Percentiles rank a stretch among this genome's conserved stretches.
These are phyloP conservation scores for Ormyrus nitidulus DNA, from an alignment of 2,888 invertebrate genomes.

Conservation along the genomic window DNA sequence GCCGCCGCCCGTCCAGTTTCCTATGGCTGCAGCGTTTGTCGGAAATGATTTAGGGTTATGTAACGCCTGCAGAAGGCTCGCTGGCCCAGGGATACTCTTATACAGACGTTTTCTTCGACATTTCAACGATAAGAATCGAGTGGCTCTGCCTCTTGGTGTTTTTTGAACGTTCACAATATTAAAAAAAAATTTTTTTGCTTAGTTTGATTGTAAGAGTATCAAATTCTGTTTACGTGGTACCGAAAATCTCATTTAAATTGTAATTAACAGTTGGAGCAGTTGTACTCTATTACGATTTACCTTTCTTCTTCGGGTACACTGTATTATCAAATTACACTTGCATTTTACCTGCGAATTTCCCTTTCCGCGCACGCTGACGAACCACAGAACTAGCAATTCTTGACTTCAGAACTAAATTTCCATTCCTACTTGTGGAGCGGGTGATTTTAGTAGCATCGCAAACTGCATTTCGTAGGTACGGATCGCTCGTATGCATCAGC, in stretches of 20 bases:
- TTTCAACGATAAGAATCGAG: slow-evolving; percentile 16
- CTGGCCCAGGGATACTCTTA: slow-evolving; percentile 19
- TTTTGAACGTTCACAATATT: too few species aligned
- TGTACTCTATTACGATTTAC: neutral
- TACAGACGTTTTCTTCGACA: slow-evolving; percentile 19
- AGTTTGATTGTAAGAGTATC: too few species aligned
- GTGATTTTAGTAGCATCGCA: slow-evolving; percentile 31
- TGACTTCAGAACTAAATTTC: slow-evolving; percentile 17
- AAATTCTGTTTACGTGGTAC: too few species aligned
- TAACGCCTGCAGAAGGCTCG: slow-evolving; percentile 4
- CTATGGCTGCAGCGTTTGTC: neutral
- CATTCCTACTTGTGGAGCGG: neutral
- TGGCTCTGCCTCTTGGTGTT: too few species aligned
- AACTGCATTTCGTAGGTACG: slow-evolving; percentile 17
- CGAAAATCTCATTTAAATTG: too few species aligned
- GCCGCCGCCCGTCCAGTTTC: neutral
- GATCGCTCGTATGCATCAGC: slow-evolving; percentile 14
- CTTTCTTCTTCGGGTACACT: too few species aligned
- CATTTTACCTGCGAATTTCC: neutral
- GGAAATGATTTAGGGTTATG: slow-evolving; percentile 45
- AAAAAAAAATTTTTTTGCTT: too few species aligned
- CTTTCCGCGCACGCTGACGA: too few species aligned
- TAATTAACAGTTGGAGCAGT: too few species aligned
- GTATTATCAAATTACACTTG: neutral
- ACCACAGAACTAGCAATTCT: neutral